Conservation (phyloP, 2,797 vertebrate genomes). For the Melanotaenia boesemani region DNA sequence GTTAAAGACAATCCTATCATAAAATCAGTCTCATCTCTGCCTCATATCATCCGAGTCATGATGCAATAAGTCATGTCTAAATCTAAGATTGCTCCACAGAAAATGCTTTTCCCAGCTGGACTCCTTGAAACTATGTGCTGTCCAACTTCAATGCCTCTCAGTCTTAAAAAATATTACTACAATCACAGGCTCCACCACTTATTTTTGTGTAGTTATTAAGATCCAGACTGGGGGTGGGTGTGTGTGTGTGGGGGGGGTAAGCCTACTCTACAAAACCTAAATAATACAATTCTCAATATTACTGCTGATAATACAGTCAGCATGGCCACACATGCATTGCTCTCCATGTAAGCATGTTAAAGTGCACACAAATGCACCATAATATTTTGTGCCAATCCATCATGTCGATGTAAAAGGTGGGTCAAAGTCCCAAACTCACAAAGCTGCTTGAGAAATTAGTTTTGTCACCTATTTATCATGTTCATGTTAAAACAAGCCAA, state of each 20-base stretch:
- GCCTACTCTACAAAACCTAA: slow-evolving; percentile 18
- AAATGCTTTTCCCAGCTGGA: neutral
- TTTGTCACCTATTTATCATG: neutral
- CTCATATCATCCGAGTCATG: slow-evolving; percentile 21
- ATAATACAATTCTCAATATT: slow-evolving; percentile 26
- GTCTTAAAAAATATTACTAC: no score
- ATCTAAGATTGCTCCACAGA: slow-evolving; percentile 27
- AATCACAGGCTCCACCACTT: no score
- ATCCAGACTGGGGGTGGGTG: slow-evolving; percentile 12
- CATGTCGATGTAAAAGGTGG: neutral
- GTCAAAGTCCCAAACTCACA: neutral
- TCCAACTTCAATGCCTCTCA: neutral
- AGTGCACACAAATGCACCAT: neutral
- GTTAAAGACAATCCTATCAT: slow-evolving; percentile 23
- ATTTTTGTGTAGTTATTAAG: slow-evolving; percentile 19
- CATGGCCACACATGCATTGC: slow-evolving; percentile 11
- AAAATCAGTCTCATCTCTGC: slow-evolving; percentile 25
- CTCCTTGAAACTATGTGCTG: slow-evolving; percentile 14
- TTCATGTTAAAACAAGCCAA: neutral
- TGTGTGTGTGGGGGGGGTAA: no score
- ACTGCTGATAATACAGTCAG: slow-evolving; percentile 8
- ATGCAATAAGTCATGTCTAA: slow-evolving; percentile 17
- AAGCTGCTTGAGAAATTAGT: neutral
- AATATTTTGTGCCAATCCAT: neutral
- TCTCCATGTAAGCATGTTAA: slow-evolving; percentile 21